Conservation (phyloP, 2,797 vertebrate genomes). For the Pantherophis vulpinus region DNA sequence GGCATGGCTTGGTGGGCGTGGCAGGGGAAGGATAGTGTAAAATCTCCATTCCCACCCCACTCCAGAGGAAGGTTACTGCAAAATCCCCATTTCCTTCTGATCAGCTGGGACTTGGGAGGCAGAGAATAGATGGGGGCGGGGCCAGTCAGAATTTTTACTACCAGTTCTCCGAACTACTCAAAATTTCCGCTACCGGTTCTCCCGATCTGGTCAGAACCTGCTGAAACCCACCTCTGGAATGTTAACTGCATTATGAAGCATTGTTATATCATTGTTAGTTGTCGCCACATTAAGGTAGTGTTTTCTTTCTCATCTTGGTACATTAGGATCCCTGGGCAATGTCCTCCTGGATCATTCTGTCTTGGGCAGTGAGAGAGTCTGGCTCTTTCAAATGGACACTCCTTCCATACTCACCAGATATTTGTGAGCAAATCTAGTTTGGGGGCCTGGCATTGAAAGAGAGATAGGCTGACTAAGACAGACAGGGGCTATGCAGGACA, state of each 20-base stretch:
- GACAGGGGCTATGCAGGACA: not conserved
- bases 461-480: not conserved
- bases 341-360: not conserved
- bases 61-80: no score
- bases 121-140: no score
- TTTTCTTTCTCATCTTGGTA: not conserved
- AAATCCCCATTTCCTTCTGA: no score
- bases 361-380: not conserved
- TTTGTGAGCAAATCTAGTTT: not conserved
- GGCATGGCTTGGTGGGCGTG: no score
- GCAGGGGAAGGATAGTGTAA: no score
- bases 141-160: no score
- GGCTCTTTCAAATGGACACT: not conserved
- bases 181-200: no score
- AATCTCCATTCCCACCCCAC: no score
- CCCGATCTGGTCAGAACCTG: no score
- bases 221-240: not conserved
- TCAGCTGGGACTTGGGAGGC: no score
- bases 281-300: not conserved
- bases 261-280: not conserved
- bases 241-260: not conserved
- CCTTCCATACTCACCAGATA: not conserved
- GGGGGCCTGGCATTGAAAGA: not conserved
- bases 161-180: no score
- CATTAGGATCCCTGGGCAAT: not conserved